A percentile compares a stretch with the other conserved stretches of the same genome.
Evolutionary conservation across 2,888 invertebrate genomes (phyloP).

Genomic region (Parnassius glacialis): DNA sequence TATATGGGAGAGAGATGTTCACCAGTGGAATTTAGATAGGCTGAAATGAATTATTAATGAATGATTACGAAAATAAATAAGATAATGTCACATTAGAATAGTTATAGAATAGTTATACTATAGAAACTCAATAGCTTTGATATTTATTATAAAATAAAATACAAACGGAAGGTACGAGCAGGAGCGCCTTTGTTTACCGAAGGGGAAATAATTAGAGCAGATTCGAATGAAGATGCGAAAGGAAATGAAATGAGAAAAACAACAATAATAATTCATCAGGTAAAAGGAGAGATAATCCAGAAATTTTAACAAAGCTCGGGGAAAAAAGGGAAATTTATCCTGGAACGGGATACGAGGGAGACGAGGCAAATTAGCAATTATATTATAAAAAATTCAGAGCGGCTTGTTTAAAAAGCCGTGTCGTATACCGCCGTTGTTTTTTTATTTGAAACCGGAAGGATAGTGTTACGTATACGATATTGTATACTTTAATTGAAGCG

Average conservation of each 20-base stretch:
- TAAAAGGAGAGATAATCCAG: conserved; percentile 63
- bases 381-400: conserved; percentile 65
- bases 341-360: conserved; percentile 47
- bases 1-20: too few relatives aligned
- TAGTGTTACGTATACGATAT: conserved; percentile 23
- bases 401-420: conserved; percentile 58
- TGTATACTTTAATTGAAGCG: conserved; percentile 25
- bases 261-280: conserved; percentile 70
- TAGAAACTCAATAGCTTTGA: conserved; percentile 6
- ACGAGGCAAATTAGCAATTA: conserved; percentile 74
- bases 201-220: conserved; percentile 74
- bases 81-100: not conserved
- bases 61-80: too few relatives aligned
- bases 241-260: conserved; percentile 53
- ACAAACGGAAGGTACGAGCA: conserved; percentile 18
- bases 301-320: conserved; percentile 57
- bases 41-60: too few relatives aligned
- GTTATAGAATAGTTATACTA: conserved; percentile 12
- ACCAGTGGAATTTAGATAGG: too few relatives aligned
- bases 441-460: conserved; percentile 41
- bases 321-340: conserved; percentile 44
- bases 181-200: conserved; percentile 62
- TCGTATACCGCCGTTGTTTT: conserved; percentile 52
- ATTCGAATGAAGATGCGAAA: conserved; percentile 53
- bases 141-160: conserved; percentile 11